A percentile compares a stretch with the other conserved stretches of the same genome.
These are phyloP conservation scores for Lasioglossum marginatum DNA, from an alignment of 2,888 invertebrate genomes.

Conservation along the genomic window DNA sequence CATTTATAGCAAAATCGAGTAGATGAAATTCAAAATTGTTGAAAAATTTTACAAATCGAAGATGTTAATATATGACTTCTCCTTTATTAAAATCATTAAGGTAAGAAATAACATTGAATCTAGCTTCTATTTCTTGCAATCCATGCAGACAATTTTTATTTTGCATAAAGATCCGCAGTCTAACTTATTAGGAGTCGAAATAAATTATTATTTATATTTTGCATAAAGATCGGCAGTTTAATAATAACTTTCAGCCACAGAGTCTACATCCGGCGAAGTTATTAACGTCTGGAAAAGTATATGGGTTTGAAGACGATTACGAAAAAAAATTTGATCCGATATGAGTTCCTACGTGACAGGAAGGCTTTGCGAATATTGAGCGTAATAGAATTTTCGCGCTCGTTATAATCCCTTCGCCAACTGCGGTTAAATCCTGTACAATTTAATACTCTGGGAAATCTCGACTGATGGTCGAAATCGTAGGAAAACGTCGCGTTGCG, in stretches of 20 bases:
- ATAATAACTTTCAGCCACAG: background rate
- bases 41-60: no score
- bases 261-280: background rate
- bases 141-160: no score
- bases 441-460: background rate
- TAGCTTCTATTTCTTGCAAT: no score
- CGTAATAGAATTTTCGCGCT: background rate
- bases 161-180: no score
- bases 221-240: background rate
- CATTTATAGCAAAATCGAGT: no score
- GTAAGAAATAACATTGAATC: no score
- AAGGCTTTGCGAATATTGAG: background rate
- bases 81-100: no score
- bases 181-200: no score
- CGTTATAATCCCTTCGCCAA: background rate
- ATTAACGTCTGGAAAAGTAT: background rate
- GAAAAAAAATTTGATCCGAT: background rate
- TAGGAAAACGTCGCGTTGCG: background rate
- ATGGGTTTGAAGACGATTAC: background rate
- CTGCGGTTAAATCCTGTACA: background rate
- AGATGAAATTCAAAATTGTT: no score
- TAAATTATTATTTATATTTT: no score
- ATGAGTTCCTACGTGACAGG: background rate
- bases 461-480: background rate
- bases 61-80: no score